Conservation (phyloP, 2,113 vertebrate species). For the Pteronura brasiliensis region DNA sequence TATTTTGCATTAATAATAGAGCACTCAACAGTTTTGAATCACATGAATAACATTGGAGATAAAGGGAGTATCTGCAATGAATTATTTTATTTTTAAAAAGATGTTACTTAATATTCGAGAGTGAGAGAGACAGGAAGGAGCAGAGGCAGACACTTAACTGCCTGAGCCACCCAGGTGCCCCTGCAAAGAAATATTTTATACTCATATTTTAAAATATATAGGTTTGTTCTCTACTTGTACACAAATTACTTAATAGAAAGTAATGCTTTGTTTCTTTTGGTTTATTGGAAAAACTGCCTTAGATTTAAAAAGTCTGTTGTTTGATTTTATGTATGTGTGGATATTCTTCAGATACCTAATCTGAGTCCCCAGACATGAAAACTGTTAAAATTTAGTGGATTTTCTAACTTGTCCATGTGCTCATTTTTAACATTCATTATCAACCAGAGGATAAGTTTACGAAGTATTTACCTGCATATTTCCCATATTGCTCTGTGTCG, state of each 20-base stretch:
- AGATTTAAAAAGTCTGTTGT: not conserved
- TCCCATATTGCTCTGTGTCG: not conserved
- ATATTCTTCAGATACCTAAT: not conserved
- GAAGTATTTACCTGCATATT: not conserved
- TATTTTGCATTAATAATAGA: not conserved
- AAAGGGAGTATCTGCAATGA: not conserved
- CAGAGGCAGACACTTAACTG: no score
- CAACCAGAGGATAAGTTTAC: not conserved
- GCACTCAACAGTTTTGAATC: not conserved
- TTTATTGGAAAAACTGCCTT: not conserved
- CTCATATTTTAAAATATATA: not conserved
- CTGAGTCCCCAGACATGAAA: not conserved
- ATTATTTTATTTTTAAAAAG: not conserved
- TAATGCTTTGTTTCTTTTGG: not conserved
- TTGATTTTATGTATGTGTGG: not conserved
- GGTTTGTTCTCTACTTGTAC: not conserved
- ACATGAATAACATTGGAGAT: not conserved
- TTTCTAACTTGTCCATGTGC: not conserved
- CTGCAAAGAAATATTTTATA: not conserved
- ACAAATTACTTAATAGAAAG: not conserved
- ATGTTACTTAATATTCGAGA: not conserved
- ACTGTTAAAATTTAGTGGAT: not conserved
- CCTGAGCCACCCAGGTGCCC: no score
- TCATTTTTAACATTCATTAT: not conserved
- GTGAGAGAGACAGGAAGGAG: no score